Base-by-base conservation (phyloP, 1,140 invertebrate genomes). In the Akabosia matsudoensis region DNA sequence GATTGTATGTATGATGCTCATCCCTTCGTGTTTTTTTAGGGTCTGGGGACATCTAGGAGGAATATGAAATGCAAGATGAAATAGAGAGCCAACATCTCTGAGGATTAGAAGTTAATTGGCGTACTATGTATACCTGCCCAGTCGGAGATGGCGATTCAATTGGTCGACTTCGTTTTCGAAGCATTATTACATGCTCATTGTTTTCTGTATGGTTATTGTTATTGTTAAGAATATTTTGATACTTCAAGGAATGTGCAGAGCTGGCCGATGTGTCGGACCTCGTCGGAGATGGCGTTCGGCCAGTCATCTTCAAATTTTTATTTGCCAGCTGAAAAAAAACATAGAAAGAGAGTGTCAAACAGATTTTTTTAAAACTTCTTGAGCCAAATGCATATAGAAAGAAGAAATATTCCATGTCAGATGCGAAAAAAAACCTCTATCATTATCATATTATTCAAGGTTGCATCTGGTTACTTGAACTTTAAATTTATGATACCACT, bases 161-260 rank as follows among this genome's bases (percentile, higher is more conserved):
- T 2, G 30, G 61, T 10, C 61, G 24, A 45, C 18, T 45, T 1
- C 61, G 61, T 31, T 67, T 67, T 22, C 61, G 28, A 1, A 13
- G 30, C 28, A 28, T 28, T 24, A 67, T 67, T 10, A 3, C 30
- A 7, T 67, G 14, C 16, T 61, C 28, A 10, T 67, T 67, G 61
- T 56, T 24, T 4, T 56, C 54, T 16, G 10, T 3, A 24, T 7
- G 10, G 61, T 67, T 67, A 30, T 67, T 67, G 30, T 67, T 67
- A 31, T 67, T 67, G 61, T 67, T 67, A n/a, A 67, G 61, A 31
- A 67, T 28, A 7, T 31, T 67, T 67, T 67, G 24, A 22, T 67
- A 67, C 26, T 30, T 67, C 7, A 28, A 7, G 28, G 54, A 56
- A 56, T 56, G 10, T 3, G 28, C 10, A 13, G 24, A 30, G n/a